Conservation (phyloP, 1,140 invertebrate genomes). For the Musca vetustissima region DNA sequence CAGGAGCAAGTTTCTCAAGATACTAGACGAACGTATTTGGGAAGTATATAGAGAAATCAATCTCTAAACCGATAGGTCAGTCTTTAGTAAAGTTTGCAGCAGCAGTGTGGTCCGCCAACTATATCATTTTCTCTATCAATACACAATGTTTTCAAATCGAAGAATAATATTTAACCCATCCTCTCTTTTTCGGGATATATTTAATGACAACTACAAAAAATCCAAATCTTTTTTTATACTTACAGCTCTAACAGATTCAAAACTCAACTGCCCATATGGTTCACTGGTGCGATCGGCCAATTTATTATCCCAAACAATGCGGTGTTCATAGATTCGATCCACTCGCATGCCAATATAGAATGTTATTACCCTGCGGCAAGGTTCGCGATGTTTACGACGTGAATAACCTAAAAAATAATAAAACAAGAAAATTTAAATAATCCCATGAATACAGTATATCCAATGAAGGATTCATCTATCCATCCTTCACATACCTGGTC, state of each 20-base stretch:
- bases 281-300: slow-evolving; percentile 76
- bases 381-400: slow-evolving; percentile 72
- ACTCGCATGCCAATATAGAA: slow-evolving; percentile 78
- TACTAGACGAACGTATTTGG: no score
- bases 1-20: no score
- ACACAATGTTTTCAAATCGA: no score
- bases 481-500: slow-evolving; percentile 61
- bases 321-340: slow-evolving; percentile 78
- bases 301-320: slow-evolving; percentile 74
- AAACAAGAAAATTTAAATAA: background rate
- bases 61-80: no score
- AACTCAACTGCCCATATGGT: slow-evolving; percentile 78
- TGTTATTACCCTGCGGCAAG: slow-evolving; percentile 79
- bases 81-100: no score
- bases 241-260: slow-evolving; percentile 81
- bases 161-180: no score
- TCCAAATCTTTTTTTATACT: slow-evolving; percentile 49
- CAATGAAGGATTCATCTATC: no score
- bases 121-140: no score
- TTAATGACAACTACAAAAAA: background rate
- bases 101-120: no score
- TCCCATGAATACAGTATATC: slow-evolving; percentile 1
- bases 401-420: slow-evolving; percentile 67
- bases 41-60: no score
- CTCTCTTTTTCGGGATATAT: no score